phyloP scores from a whole-genome alignment of 2,888 invertebrate genomes.

The Patella depressa region DNA sequence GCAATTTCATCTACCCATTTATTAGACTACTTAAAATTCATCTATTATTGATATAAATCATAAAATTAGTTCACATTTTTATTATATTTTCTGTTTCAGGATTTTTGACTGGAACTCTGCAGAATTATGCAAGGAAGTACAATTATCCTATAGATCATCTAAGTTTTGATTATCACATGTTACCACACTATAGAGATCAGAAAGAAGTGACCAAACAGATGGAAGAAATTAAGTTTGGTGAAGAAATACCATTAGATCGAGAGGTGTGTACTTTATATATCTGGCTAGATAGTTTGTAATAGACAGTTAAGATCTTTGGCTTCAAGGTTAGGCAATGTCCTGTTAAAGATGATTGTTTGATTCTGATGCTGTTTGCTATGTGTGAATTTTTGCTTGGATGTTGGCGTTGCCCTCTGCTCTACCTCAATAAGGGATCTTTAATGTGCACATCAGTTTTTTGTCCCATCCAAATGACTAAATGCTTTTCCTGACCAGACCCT shows the following conservation, averaged over 20 bases:
- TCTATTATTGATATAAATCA: neutral
- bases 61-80: neutral
- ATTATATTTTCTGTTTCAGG: slow-evolving; percentile 47
- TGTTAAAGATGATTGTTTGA: too few relatives aligned
- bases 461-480: too few relatives aligned
- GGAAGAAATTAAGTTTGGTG: slow-evolving; percentile 66
- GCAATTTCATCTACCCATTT: too few relatives aligned
- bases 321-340: too few relatives aligned
- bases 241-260: slow-evolving; percentile 68
- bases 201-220: slow-evolving; percentile 63
- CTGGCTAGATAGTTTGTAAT: neutral
- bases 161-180: slow-evolving; percentile 74
- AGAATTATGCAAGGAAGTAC: slow-evolving; percentile 71
- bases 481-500: too few relatives aligned
- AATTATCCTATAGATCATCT: slow-evolving; percentile 72
- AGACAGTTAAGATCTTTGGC: neutral
- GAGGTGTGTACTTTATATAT: slow-evolving; percentile 42
- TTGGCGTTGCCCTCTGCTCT: too few relatives aligned
- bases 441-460: too few relatives aligned
- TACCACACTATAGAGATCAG: slow-evolving; percentile 75
- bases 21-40: too few relatives aligned
- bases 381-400: too few relatives aligned
- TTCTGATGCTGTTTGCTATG: too few relatives aligned
- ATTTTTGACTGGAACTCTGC: slow-evolving; percentile 71
- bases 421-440: too few relatives aligned